Evolutionary conservation across 2,113 vertebrate genomes (phyloP), one percentile per base, ranked within the genome.

Genomic region (Tachuris rubrigastra): DNA sequence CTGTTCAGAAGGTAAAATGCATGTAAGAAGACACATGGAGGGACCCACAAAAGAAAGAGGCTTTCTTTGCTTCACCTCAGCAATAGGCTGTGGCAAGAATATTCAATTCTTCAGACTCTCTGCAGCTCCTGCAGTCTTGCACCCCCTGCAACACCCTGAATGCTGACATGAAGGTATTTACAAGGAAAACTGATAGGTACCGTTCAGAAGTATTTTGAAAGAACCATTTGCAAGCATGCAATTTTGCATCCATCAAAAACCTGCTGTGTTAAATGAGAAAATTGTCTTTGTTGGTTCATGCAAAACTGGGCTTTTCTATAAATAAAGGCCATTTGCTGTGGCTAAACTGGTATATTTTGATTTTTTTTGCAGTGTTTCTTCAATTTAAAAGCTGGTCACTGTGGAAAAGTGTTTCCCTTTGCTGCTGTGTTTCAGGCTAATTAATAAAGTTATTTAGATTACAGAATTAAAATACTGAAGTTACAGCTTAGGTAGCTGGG

Each of bases 81-180:
- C 93, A 91, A 95, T 15, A 95, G 89, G 86, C 35, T 78, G 60
- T 35, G 22, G 80, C 90, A 91, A 44, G 66, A 87, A 88, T 84
- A 87, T 80, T 81, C 76, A 66, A 31, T 95, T 96, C 95, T 97
- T 97, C n/a, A 84, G 46, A 35, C 49, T 79, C 90, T 87, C 59
- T 42, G n/a, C 96, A 97, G 81, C 41, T 95, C 66, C 49, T 90
- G 42, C 35, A 42, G 6, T 31, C 49, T 31, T n/a, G 25, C 90
- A 88, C 68, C 39, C 33, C 28, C 59, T 39, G 16, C 58, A 83
- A 23, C 23, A 72, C 31, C 73, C 42, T 56, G 23, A 52, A 28
- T 55, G 49, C 28, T 10, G 8, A 58, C 6, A n/a, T 2, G 14
- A 42, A 56, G 55, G 66, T 41, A 75, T 76, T 73, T 74, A 59